These are phyloP conservation scores for Acestrorhynchus altus DNA, from an alignment of 2,797 vertebrate species.

Conservation along the genomic window DNA sequence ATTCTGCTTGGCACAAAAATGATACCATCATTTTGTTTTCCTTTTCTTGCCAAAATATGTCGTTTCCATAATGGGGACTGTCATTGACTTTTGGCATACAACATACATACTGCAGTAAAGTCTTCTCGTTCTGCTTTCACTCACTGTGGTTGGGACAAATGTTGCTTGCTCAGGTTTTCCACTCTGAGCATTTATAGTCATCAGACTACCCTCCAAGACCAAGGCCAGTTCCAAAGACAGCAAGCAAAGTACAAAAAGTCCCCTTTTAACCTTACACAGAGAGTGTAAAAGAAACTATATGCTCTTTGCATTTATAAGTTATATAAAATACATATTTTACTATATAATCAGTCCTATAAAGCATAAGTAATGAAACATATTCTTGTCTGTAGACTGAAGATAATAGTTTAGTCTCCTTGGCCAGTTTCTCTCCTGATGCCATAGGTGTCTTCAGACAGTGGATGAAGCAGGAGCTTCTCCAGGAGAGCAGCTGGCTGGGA, in stretches of 20 bases:
- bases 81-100: neutral
- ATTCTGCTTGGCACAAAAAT: neutral
- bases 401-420: neutral
- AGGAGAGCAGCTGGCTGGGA: slow-evolving; percentile 52
- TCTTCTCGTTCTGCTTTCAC: slow-evolving; percentile 21
- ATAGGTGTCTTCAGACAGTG: slow-evolving; percentile 59
- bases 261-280: neutral
- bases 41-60: neutral
- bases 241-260: slow-evolving; percentile 37
- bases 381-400: neutral
- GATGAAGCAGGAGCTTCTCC: slow-evolving; percentile 68
- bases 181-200: slow-evolving; percentile 42
- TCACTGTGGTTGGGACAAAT: slow-evolving; percentile 17
- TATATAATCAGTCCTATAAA: neutral
- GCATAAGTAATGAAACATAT: neutral
- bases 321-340: slow-evolving; percentile 2
- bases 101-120: neutral
- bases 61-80: neutral
- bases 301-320: neutral
- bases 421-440: neutral
- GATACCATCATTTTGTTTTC: no score
- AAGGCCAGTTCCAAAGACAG: slow-evolving; percentile 45
- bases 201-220: slow-evolving; percentile 39
- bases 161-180: slow-evolving; percentile 56
- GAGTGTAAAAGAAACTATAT: slow-evolving; percentile 16